phyloP scores from a whole-genome alignment of 2,113 vertebrate species.

The Phycodurus eques region DNA sequence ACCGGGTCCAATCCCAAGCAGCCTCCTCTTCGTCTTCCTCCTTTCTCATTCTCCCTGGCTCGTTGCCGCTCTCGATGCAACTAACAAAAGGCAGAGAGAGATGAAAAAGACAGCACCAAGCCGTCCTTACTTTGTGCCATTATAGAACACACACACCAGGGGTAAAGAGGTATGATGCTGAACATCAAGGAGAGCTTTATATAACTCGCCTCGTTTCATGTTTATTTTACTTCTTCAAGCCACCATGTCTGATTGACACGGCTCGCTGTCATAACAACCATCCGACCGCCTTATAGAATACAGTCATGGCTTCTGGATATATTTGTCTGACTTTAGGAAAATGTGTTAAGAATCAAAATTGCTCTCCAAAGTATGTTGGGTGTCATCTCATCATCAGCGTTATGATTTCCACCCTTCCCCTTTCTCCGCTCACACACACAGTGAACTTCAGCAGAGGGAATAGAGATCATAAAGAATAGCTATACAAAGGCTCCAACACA shows the following conservation, averaged over 20 bases:
- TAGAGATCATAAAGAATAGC: slow-evolving; percentile 76
- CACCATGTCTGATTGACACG: slow-evolving; percentile 75
- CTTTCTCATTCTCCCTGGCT: slow-evolving; percentile 61
- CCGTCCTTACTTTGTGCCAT: slow-evolving; percentile 76
- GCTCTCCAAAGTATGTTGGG: slow-evolving; percentile 72
- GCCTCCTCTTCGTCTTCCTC: slow-evolving; percentile 59
- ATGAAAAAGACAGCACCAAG: slow-evolving; percentile 78
- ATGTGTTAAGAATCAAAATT: slow-evolving; percentile 75
- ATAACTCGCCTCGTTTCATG: slow-evolving; percentile 78
- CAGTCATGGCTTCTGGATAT: slow-evolving; percentile 76
- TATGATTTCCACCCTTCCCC: slow-evolving; percentile 68
- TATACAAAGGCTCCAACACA: slow-evolving; percentile 71
- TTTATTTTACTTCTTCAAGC: slow-evolving; percentile 76
- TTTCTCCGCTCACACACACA: slow-evolving; percentile 65
- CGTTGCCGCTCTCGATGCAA: slow-evolving; percentile 68
- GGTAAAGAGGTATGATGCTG: slow-evolving; percentile 77
- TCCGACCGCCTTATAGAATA: slow-evolving; percentile 72
- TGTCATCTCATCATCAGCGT: slow-evolving; percentile 73
- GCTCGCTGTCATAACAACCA: slow-evolving; percentile 76
- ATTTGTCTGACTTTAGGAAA: slow-evolving; percentile 79
- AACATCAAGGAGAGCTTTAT: slow-evolving; percentile 80
- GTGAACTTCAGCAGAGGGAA: slow-evolving; percentile 72
- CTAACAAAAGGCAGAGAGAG: slow-evolving; percentile 76
- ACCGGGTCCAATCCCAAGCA: slow-evolving; percentile 75
- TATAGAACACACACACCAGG: slow-evolving; percentile 76